A percentile compares a stretch with the other conserved stretches of the same genome.
These are phyloP conservation scores for Puntigrus tetrazona DNA, from an alignment of 2,113 vertebrate genomes.

Conservation along the genomic window DNA sequence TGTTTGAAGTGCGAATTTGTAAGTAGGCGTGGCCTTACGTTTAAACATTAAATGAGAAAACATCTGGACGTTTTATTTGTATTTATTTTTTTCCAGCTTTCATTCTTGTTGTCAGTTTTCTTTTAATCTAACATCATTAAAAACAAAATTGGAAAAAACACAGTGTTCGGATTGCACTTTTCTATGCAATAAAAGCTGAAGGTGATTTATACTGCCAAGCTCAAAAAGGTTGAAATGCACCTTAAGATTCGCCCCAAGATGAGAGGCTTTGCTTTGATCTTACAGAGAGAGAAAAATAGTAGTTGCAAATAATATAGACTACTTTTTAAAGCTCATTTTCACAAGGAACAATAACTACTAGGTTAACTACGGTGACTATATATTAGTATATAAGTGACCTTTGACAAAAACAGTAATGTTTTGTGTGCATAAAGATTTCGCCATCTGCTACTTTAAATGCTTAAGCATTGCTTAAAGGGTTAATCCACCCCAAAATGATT, in stretches of 20 bases:
- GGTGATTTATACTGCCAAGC: neutral
- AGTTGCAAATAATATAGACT: neutral
- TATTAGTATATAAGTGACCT: too few species aligned
- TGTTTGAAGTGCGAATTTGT: neutral
- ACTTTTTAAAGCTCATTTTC: neutral
- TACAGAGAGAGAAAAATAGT: too few species aligned
- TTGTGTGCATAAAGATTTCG: neutral
- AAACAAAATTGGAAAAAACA: too few species aligned
- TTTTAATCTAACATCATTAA: neutral
- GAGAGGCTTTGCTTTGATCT: too few species aligned
- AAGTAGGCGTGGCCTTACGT: neutral
- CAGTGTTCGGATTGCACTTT: neutral
- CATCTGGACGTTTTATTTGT: neutral
- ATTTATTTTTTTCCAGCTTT: neutral
- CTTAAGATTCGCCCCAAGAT: neutral
- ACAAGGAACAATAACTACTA: neutral
- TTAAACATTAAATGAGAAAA: neutral
- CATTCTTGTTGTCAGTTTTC: neutral
- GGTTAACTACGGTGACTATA: too few species aligned
- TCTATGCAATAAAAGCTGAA: neutral
- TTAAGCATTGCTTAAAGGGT: too few species aligned
- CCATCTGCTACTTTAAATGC: neutral
- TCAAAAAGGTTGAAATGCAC: neutral
- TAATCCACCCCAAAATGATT: too few species aligned
- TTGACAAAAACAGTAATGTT: neutral